phyloP scores from a whole-genome alignment of 2,113 vertebrate species.

The Larimichthys polyactis region DNA sequence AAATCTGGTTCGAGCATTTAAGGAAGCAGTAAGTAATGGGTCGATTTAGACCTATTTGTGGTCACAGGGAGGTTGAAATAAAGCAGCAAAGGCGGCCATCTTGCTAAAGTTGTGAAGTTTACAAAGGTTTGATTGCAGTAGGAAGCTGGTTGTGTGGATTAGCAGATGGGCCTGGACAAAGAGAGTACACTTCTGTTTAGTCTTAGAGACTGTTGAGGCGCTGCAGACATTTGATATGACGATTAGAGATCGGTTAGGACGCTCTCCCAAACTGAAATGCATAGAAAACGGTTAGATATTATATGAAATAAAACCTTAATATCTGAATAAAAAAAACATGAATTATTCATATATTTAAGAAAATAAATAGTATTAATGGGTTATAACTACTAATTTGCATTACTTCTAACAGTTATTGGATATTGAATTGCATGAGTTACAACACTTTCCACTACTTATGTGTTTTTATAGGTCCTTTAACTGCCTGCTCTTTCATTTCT shows the following conservation, averaged over 20 bases:
- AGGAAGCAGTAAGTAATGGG: constrained; percentile 84
- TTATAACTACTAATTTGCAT: too few species aligned
- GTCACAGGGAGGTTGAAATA: constrained; percentile 77
- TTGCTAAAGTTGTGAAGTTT: constrained; percentile 71
- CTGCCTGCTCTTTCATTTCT: constrained; percentile 22
- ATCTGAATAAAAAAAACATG: background rate
- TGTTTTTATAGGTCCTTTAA: background rate
- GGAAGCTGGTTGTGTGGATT: constrained; percentile 76
- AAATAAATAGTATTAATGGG: too few species aligned
- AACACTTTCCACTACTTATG: background rate
- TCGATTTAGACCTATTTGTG: constrained; percentile 81
- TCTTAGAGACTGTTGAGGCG: constrained; percentile 40
- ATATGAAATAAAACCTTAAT: background rate
- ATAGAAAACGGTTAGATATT: background rate
- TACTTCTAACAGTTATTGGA: too few species aligned
- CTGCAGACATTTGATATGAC: constrained; percentile 61
- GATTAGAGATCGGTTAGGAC: constrained; percentile 51
- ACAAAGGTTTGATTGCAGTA: constrained; percentile 79
- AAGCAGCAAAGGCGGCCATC: constrained; percentile 74
- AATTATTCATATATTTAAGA: background rate
- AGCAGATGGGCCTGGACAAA: constrained; percentile 63
- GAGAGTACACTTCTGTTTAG: constrained; percentile 55
- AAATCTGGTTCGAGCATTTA: constrained; percentile 66
- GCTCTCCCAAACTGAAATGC: background rate
- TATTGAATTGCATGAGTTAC: background rate